Base-by-base conservation (phyloP, 2,888 invertebrate genomes). In the Meteorus cinctellus region DNA sequence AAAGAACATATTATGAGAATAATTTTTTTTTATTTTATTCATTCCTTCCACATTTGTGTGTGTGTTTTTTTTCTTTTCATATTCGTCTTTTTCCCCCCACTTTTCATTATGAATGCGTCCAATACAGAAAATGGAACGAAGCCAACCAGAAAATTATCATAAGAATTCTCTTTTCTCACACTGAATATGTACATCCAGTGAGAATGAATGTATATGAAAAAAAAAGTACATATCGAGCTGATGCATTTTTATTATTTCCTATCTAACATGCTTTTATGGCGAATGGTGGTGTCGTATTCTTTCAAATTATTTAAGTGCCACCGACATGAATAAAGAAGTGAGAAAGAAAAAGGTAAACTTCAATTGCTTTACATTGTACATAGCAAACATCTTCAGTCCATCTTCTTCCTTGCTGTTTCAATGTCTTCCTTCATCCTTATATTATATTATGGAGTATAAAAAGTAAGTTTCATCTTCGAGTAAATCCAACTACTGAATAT, bases 101-200 rank as follows among this genome's bases (percentile, higher is more conserved):
- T 68, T 63, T 69, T 76, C 69, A 69, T 41, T 67, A 19, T 16
- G 31, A 16, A 66, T 70, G 48, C 70, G 55, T 59, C 55, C 16
- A 59, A 41, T 51, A 41, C 65, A 66, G 66, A 45, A 63, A 36
- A 41, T 48, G 65, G 63, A 45, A 66, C 65, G 69, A 84, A 83
- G 82, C 84, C 83, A 81, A 77, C 81, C 80, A 84, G 83, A 86
- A 85, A 86, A 84, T 85, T 85, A 82, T 80, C 79, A 75, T 75
- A 73, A 80, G 77, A 81, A 76, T 75, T 76, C 31, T 19, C 80
- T 80, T 81, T 74, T 75, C 77, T 79, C 77, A 72, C 48, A 71
- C 70, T 66, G 68, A 34, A 65, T 59, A 27, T 48, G 45, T 14
- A 48, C 41, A 55, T 51, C 41, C 16, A 55, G 48, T 48, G n/a